Evolutionary conservation across 2,113 vertebrate species (phyloP), one percentile per base, ranked within the genome.

Genomic region (Scalopus aquaticus): DNA sequence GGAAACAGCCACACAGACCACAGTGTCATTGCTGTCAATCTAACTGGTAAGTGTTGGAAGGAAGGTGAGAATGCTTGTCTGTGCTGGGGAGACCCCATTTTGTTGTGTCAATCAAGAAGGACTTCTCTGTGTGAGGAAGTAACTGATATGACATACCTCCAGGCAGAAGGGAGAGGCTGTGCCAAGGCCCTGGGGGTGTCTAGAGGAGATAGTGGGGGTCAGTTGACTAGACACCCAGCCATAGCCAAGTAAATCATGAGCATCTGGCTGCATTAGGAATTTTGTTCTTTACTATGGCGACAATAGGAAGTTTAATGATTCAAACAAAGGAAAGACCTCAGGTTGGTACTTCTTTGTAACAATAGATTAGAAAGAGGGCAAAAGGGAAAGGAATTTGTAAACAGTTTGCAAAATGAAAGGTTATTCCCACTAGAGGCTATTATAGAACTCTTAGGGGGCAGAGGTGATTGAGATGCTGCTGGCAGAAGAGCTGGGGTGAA

Each of bases 271-370:
- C 58, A 44, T 60, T 42, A 24, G 12, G 28, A 35, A 51, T 35
- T 65, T 24, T 91, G 35, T 37, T 72, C n/a, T 91, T 78, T 89
- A 64, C 70, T 87, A 64, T 65, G 24, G 92, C 64, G 86, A 92
- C 24, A 81, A 17, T 32, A 83, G 54, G 42, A 88, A 88, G 81
- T 76, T 93, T 44, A 72, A 13, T 44, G 56, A 80, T 95, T 95
- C 54, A 76, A 39, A 11, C 83, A 56, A 81, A 93, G 87, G 22
- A 92, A 62, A 82, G 46, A 72, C 46, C 76, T 95, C 84, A 54
- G 30, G 80, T 77, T 11, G 81, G 28, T 84, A 35, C 19, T 83
- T 46, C 86, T 83, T 64, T 90, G 24, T 80, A 46, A 32, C 39
- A 64, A 5, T 58, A 70, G 42, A 30, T 24, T 88, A 37, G 37